Conservation (phyloP, 2,888 invertebrate genomes). For the Baccha elongata region DNA sequence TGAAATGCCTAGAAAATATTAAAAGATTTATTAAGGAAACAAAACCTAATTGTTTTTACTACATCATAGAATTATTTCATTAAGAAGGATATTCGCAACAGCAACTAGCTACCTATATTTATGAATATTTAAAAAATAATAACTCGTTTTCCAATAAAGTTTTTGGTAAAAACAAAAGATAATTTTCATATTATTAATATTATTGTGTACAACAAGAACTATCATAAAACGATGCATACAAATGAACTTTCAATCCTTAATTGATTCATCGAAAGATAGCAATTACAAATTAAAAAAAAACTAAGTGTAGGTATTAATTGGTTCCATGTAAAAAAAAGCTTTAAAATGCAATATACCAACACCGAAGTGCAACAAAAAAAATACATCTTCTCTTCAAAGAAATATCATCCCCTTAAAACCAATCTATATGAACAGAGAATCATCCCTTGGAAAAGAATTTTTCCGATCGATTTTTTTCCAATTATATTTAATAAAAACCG, state of each 20-base stretch:
- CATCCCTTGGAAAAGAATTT: conserved; percentile 26
- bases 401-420: conserved; percentile 30
- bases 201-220: too few species aligned
- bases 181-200: too few species aligned
- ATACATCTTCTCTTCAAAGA: neutral
- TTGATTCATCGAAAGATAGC: too few species aligned
- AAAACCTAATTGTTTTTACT: too few species aligned
- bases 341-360: conserved; percentile 15
- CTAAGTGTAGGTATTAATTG: too few species aligned
- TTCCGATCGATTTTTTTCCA: conserved; percentile 56
- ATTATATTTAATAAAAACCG: conserved; percentile 25
- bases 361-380: conserved; percentile 1
- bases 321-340: neutral
- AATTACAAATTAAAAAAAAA: neutral
- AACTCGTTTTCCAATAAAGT: neutral
- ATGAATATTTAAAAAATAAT: too few species aligned
- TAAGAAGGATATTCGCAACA: too few species aligned
- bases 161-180: neutral
- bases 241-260: neutral
- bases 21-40: too few species aligned
- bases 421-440: neutral
- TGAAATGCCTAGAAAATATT: too few species aligned
- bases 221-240: neutral
- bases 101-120: too few species aligned
- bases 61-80: too few species aligned